Base-by-base conservation (phyloP, 2,113 vertebrate genomes). In the Synchiropus splendidus region DNA sequence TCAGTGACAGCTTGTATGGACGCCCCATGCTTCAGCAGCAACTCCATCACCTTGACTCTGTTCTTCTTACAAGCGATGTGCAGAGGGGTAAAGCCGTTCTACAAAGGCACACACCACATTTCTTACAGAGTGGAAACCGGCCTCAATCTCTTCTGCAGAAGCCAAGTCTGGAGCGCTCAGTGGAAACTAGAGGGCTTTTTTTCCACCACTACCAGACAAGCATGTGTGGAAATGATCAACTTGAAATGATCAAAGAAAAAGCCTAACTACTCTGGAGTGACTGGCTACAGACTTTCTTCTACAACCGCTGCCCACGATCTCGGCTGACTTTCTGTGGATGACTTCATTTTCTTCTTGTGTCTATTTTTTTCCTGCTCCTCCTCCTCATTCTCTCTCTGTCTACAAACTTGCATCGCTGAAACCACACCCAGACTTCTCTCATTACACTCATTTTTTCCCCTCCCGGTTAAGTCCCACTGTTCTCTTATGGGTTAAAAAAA, bases 41-140 rank as follows among this genome's bases (percentile, higher is more conserved):
- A 87, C 79, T 99, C 95, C 95, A 98, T 98, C 42, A 99, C 95
- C 88, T 94, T 96, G 61, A 91, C 88, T 71, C 95, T 83, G 70
- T 99, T 99, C 67, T 99, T 99, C 86, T 99, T 99, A 66, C 94
- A 99, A 76, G 95, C 95, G 30, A 99, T 98, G 67, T 99, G 95
- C 72, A 99, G 89, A 3, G 94, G 94, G 6, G 92, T 99, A 70
- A 99, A 99, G 83, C 95, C 95, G 77, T 99, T 99, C 95, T 99
- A 61, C 10, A 32, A 45, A 18, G 13, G 61, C 16, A 61, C 14
- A 31, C 4, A 36, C 41, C 33, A 12, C 14, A 58, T 27, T 8
- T 27, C 21, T 27, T 27, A 27, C 21, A 42, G 48, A 2, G 36
- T 1, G 45, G 42, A 8, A 12, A 18, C 17, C 12, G 16, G 16